A percentile compares a stretch with the other conserved stretches of the same genome.
phyloP scores from a whole-genome alignment of 2,888 invertebrate genomes.

The Lycocerus yunnanus region DNA sequence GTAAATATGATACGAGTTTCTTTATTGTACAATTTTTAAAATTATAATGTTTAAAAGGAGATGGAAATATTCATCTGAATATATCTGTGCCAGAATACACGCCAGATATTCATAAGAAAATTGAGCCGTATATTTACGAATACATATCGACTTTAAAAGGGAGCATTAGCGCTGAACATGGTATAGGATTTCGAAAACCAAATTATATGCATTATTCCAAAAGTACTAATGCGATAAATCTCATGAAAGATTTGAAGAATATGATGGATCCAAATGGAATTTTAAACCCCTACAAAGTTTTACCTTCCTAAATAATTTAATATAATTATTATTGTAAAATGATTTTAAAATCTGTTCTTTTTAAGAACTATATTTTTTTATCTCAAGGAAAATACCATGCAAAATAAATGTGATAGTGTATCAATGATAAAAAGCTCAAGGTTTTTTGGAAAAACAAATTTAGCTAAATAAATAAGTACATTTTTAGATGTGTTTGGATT shows the following conservation, averaged over 20 bases:
- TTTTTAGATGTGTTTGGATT: background rate
- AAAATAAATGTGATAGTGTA: background rate
- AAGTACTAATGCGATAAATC: conserved; percentile 68
- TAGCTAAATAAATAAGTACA: background rate
- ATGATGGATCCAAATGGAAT: conserved; percentile 93
- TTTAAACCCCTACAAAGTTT: conserved; percentile 94
- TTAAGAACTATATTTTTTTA: too few relatives aligned
- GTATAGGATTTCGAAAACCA: conserved; percentile 88
- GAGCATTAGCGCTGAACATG: conserved; percentile 96
- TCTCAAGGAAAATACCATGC: background rate
- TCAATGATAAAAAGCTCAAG: background rate
- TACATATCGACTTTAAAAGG: conserved; percentile 80
- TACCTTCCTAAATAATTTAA: conserved; percentile 38
- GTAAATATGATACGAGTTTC: conserved; percentile 56
- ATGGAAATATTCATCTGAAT: conserved; percentile 95
- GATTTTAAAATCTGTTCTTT: background rate
- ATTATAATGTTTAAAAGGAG: conserved; percentile 63
- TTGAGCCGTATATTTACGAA: conserved; percentile 94
- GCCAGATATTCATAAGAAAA: conserved; percentile 62
- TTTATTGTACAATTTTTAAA: conserved; percentile 3
- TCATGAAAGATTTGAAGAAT: conserved; percentile 84
- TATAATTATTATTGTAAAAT: background rate
- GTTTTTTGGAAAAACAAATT: background rate
- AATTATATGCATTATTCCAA: conserved; percentile 85
- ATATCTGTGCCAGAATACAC: conserved; percentile 73